Conservation (phyloP, 2,888 invertebrate species). For the Drosophila fungiperda region DNA sequence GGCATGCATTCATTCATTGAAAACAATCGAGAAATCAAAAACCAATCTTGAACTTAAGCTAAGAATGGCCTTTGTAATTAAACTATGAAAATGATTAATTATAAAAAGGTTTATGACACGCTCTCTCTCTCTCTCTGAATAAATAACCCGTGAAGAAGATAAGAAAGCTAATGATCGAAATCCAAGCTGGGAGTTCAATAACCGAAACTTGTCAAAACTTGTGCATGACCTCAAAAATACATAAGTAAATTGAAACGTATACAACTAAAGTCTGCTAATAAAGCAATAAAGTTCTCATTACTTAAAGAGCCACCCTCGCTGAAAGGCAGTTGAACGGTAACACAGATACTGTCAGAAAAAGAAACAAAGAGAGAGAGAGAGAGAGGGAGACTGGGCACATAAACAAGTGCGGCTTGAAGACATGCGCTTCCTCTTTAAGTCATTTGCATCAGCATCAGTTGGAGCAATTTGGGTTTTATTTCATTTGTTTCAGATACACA, state of each 20-base stretch:
- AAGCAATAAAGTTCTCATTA: background rate
- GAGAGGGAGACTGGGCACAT: slow-evolving; percentile 12
- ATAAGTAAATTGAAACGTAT: background rate
- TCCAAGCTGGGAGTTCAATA: background rate
- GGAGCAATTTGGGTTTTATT: slow-evolving; percentile 40
- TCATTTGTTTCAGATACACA: slow-evolving; percentile 51
- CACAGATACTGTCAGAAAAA: slow-evolving; percentile 13
- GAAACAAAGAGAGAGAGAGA: background rate
- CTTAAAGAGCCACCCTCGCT: slow-evolving; percentile 34
- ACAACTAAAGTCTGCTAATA: background rate
- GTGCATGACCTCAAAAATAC: background rate
- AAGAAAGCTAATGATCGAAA: background rate
- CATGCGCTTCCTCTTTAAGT: slow-evolving; percentile 74
- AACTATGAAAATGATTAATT: background rate
- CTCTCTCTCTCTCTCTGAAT: background rate
- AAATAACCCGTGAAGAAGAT: background rate
- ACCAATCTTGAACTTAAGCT: background rate
- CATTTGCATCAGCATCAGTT: slow-evolving; percentile 35
- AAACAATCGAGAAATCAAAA: background rate
- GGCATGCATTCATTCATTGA: background rate
- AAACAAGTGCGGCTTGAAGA: slow-evolving; percentile 70
- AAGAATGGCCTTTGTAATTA: background rate
- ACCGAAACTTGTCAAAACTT: background rate
- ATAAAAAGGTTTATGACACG: background rate
- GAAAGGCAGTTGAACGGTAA: background rate